Percentiles rank a stretch among this genome's conserved stretches.
These are phyloP conservation scores for Drosophila sturtevanti DNA, from an alignment of 1,140 invertebrate genomes.

Conservation along the genomic window DNA sequence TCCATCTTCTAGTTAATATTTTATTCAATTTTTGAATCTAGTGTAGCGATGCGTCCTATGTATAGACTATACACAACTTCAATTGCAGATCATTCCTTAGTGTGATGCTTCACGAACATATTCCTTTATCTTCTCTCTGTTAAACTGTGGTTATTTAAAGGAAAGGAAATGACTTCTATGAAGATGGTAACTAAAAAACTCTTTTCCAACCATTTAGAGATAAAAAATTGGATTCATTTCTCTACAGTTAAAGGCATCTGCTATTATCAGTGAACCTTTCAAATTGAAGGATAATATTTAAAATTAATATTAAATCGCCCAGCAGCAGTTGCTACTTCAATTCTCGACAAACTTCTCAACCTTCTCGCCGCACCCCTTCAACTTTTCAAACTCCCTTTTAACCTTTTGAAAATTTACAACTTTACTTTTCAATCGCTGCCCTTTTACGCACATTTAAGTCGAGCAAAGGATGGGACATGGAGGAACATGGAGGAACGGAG, in stretches of 20 bases:
- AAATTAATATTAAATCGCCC: neutral
- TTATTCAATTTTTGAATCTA: too few species aligned
- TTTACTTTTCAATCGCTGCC: slow-evolving; percentile 4
- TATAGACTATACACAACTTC: too few species aligned
- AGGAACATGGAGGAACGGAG: neutral
- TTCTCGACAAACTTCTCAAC: neutral
- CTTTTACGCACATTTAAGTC: neutral
- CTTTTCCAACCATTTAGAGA: too few species aligned
- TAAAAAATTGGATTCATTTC: neutral
- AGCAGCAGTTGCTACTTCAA: neutral
- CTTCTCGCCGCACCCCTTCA: neutral
- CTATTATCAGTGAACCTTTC: neutral
- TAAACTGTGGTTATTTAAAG: too few species aligned
- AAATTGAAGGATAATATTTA: neutral
- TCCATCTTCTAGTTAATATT: too few species aligned
- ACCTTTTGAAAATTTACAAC: slow-evolving; percentile 5
- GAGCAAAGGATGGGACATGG: too few species aligned
- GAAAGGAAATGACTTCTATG: too few species aligned
- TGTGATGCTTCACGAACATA: too few species aligned
- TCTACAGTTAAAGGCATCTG: neutral
- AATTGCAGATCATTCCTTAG: too few species aligned
- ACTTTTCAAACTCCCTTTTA: neutral
- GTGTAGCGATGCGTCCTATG: too few species aligned
- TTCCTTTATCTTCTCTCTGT: too few species aligned
- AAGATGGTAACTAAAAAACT: too few species aligned